Evolutionary conservation across 2,113 vertebrate genomes (phyloP).

Genomic region (Plecturocebus donacophilus): DNA sequence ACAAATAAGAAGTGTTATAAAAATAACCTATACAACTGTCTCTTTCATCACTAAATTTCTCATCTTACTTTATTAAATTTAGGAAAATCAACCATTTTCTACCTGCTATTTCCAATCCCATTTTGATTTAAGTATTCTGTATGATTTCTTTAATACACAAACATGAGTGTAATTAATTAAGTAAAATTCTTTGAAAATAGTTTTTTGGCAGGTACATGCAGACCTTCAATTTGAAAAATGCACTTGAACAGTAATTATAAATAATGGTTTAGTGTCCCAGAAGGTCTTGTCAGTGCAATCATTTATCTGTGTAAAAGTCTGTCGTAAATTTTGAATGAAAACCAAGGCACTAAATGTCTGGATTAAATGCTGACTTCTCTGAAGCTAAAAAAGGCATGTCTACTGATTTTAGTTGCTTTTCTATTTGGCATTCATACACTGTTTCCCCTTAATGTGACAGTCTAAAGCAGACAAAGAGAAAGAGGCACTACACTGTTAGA

Average conservation of each 20-base stretch:
- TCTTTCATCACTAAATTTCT: neutral
- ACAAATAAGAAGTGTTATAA: neutral
- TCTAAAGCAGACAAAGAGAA: conserved; percentile 60
- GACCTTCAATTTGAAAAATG: conserved; percentile 16
- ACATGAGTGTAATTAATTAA: conserved; percentile 42
- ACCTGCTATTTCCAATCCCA: neutral
- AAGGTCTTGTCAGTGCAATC: conserved; percentile 26
- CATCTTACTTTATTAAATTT: conserved; percentile 1
- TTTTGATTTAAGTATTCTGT: neutral
- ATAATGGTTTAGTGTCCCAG: conserved; percentile 15
- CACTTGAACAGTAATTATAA: conserved; percentile 41
- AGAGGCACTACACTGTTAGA: neutral
- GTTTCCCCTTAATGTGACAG: neutral
- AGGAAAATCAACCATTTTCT: conserved; percentile 2
- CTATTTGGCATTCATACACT: neutral
- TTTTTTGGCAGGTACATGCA: conserved; percentile 52
- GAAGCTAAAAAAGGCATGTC: conserved; percentile 10
- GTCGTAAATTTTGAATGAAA: conserved; percentile 76
- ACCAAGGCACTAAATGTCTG: conserved; percentile 52
- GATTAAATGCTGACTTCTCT: neutral
- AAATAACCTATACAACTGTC: neutral
- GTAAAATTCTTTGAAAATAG: conserved; percentile 53
- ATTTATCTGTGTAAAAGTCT: conserved; percentile 67
- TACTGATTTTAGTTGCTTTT: conserved; percentile 38
- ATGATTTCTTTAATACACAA: conserved; percentile 22